These are phyloP conservation scores for Drosophila ambigua DNA, from an alignment of 1,140 invertebrate genomes.

Conservation along the genomic window DNA sequence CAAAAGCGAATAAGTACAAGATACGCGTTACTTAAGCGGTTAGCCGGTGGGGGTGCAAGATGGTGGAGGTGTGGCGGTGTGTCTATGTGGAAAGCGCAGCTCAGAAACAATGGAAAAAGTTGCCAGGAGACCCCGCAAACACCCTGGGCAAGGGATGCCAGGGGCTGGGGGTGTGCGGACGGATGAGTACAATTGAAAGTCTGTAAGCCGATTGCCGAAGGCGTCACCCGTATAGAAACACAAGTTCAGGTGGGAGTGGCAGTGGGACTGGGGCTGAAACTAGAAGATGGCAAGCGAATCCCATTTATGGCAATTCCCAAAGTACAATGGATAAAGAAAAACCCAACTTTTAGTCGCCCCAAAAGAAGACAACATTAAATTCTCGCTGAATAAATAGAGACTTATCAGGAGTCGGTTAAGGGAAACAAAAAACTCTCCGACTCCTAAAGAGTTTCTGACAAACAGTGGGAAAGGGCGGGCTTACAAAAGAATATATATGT, in stretches of 20 bases:
- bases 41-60: constrained; percentile 1
- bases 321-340: constrained; percentile 28
- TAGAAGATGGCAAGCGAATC: constrained; percentile 20
- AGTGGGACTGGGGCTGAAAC: neutral
- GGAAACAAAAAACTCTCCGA: constrained; percentile 12
- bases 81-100: constrained; percentile 5
- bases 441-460: constrained; percentile 8
- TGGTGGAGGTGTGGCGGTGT: neutral
- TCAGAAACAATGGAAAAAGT: constrained; percentile 39
- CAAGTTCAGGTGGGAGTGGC: constrained; percentile 23
- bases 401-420: constrained; percentile 20
- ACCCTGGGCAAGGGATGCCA: constrained; percentile 3
- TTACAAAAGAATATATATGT: no score
- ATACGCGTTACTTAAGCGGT: constrained; percentile 48
- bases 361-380: constrained; percentile 21
- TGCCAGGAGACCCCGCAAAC: neutral
- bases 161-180: neutral
- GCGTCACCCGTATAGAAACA: constrained; percentile 21
- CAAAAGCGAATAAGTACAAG: constrained; percentile 25
- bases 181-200: constrained; percentile 38
- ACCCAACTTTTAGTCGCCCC: constrained; percentile 25
- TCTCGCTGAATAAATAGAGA: constrained; percentile 29
- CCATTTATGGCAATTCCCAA: constrained; percentile 42
- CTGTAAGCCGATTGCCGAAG: constrained; percentile 48
- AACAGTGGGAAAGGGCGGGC: no score